phyloP scores from a whole-genome alignment of 2,888 invertebrate genomes.

The Brachyptera risi region DNA sequence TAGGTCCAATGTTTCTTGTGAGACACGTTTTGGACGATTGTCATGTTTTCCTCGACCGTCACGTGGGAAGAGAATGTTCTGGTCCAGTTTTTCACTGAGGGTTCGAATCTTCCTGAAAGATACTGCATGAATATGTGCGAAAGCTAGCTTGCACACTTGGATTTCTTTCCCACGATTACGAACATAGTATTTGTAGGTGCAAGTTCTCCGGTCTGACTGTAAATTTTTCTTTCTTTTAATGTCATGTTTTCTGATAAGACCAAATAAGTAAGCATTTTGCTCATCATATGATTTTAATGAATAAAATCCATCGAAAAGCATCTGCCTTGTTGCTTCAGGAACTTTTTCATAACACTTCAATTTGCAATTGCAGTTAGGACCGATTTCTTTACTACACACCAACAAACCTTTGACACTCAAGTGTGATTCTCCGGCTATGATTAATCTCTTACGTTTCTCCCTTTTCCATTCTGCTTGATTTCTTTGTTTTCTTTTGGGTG shows the following conservation, averaged over 20 bases:
- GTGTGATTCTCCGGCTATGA: conserved; percentile 54
- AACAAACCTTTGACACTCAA: conserved; percentile 55
- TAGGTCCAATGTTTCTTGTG: conserved; percentile 50
- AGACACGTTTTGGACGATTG: conserved; percentile 51
- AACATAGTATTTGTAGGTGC: conserved; percentile 55
- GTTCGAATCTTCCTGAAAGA: conserved; percentile 55
- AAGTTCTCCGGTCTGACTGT: conserved; percentile 52
- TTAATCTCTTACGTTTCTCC: conserved; percentile 53
- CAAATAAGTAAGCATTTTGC: conserved; percentile 56
- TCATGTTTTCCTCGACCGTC: conserved; percentile 55
- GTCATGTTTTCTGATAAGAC: conserved; percentile 55
- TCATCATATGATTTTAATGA: conserved; percentile 56
- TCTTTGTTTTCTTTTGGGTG: conserved; percentile 36
- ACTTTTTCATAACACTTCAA: conserved; percentile 52
- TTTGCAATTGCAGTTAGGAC: conserved; percentile 53
- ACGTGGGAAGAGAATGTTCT: conserved; percentile 55
- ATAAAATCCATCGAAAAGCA: conserved; percentile 55
- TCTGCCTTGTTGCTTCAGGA: conserved; percentile 49
- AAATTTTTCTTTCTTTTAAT: conserved; percentile 55
- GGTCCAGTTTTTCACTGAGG: conserved; percentile 56
- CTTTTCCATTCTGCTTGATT: conserved; percentile 54
- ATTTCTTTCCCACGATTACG: conserved; percentile 54
- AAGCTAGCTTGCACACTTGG: conserved; percentile 55
- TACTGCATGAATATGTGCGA: conserved; percentile 56
- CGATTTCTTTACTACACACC: conserved; percentile 53